Percentiles rank a stretch among this genome's conserved stretches.
Evolutionary conservation across 1,140 invertebrate species (phyloP).

Genomic region (Megalonaias nervosa): DNA sequence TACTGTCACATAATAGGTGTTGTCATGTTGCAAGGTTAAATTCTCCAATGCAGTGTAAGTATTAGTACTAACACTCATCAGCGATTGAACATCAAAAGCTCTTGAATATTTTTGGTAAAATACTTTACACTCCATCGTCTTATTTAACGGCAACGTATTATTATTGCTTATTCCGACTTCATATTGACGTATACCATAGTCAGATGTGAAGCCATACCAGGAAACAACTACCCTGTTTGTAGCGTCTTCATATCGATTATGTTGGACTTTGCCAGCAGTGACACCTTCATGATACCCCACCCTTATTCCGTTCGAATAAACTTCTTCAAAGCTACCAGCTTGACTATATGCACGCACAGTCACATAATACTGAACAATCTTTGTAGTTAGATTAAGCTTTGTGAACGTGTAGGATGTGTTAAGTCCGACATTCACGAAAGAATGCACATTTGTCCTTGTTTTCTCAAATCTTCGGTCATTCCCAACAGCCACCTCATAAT

Average conservation of each 20-base stretch:
- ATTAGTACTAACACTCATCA: constrained; percentile 10
- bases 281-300: constrained; percentile 23
- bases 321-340: constrained; percentile 24
- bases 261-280: constrained; percentile 11
- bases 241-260: constrained; percentile 14
- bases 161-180: constrained; percentile 18
- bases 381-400: constrained; percentile 21
- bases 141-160: constrained; percentile 13
- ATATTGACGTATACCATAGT: constrained; percentile 20
- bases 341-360: constrained; percentile 17
- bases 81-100: not conserved
- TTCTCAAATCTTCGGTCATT: constrained; percentile 21
- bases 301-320: constrained; percentile 18
- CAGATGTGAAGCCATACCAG: constrained; percentile 16
- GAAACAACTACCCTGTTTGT: constrained; percentile 10
- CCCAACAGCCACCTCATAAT: constrained; percentile 22
- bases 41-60: not conserved
- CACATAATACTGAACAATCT: constrained; percentile 16
- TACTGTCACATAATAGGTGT: constrained; percentile 17
- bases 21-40: not conserved
- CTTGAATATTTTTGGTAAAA: constrained; percentile 3
- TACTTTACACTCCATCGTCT: constrained; percentile 5
- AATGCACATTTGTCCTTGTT: constrained; percentile 25
- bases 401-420: constrained; percentile 24
- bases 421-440: constrained; percentile 25